Evolutionary conservation across 2,888 invertebrate genomes (phyloP).

Genomic region (Prenolepis imparis): DNA sequence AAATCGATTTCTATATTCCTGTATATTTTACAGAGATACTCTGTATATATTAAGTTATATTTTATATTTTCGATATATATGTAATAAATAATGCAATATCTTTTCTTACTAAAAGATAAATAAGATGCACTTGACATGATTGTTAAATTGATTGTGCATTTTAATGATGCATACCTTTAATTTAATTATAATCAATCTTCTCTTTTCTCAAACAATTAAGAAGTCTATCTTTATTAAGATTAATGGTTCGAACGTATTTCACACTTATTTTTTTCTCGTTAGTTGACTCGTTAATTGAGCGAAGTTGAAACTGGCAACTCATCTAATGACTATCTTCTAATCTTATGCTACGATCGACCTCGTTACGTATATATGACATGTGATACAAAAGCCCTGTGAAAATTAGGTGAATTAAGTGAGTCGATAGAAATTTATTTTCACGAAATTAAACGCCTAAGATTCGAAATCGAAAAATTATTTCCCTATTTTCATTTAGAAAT

Average conservation of each 20-base stretch:
- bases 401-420: constrained; percentile 26
- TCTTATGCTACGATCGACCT: constrained; percentile 56
- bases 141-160: constrained; percentile 14
- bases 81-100: constrained; percentile 26
- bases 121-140: neutral
- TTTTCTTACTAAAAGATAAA: constrained; percentile 23
- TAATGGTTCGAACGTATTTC: constrained; percentile 16
- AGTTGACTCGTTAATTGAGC: constrained; percentile 43
- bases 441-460: neutral
- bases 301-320: constrained; percentile 35
- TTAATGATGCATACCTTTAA: constrained; percentile 14
- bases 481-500: neutral
- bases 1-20: neutral
- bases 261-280: constrained; percentile 23
- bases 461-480: neutral
- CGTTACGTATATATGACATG: constrained; percentile 56
- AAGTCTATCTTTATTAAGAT: neutral
- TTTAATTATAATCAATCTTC: constrained; percentile 24
- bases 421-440: neutral
- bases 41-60: neutral
- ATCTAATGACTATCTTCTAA: constrained; percentile 51
- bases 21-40: neutral
- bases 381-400: constrained; percentile 5
- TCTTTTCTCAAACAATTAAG: neutral
- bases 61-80: neutral